Evolutionary conservation across 2,797 vertebrate species (phyloP), one percentile per base, ranked within the genome.

Genomic region (Acanthopagrus latus): DNA sequence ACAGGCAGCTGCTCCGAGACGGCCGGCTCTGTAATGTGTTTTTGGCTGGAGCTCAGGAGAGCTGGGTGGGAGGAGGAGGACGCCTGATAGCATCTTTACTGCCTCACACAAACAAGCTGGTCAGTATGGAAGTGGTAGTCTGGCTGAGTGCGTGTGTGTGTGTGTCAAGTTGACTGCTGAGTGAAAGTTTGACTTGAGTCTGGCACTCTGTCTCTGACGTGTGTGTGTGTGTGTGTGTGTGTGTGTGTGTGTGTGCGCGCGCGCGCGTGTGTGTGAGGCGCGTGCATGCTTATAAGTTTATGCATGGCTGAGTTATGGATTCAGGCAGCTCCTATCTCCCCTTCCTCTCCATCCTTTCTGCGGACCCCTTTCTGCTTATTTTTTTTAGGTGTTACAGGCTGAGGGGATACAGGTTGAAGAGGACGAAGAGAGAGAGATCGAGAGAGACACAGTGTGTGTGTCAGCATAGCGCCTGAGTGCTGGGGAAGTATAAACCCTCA

Each of bases 281-380:
- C 1, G 16, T 82, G 68, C 62, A 18, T 76, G 76, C 74, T 85
- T 78, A 77, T 76, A 80, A 57, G 71, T 90, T 84, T 83, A 83
- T 88, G 81, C 85, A 86, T 64, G 83, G 54, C 56, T 76, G 62
- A 68, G 70, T 90, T 89, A 74, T 81, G 79, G 81, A 89, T 86
- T 89, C 70, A 71, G 83, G 71, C 67, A 47, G 76, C 74, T 76
- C 44, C 71, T 72, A 82, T 85, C 76, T 72, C 71, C 71, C 80
- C 68, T 84, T 67, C 27, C 56, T 79, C 70, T 81, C 64, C 79
- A 80, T 81, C 80, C 62, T 33, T 33, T 33, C 33, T 33, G 29
- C 87, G 82, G 72, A 81, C 60, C 52, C 52, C 55, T 67, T 68
- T 64, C 66, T 67, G 75, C 80, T 78, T 84, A 78, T 86, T 89